phyloP scores from a whole-genome alignment of 30 jellyfish, hydroid and myxozoan species.

The Aurelia sp. region DNA sequence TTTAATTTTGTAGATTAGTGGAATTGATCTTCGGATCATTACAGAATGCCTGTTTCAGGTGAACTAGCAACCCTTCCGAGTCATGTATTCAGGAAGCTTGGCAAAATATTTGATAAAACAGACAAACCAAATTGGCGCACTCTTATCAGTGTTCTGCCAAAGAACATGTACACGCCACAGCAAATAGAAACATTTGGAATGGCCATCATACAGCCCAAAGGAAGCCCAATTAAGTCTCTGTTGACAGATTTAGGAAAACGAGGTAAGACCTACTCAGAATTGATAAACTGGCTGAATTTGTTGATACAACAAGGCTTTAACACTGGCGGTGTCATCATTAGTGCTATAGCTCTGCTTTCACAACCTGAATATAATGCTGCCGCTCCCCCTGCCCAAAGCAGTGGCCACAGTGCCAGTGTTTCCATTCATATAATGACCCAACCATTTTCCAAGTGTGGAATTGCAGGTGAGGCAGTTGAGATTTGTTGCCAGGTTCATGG shows the following conservation, averaged over 20 bases:
- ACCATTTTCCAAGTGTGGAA: conserved; percentile 40
- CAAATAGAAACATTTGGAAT: conserved; percentile 65
- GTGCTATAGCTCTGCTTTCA: conserved; percentile 8
- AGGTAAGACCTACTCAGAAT: conserved; percentile 49
- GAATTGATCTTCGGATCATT: too few relatives aligned
- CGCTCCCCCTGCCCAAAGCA: not conserved
- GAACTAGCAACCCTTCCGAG: conserved; percentile 25
- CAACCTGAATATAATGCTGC: not conserved
- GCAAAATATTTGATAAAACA: conserved; percentile 57
- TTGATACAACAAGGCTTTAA: conserved; percentile 24
- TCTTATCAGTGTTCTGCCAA: conserved; percentile 40
- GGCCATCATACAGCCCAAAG: conserved; percentile 72
- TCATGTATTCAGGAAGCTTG: conserved; percentile 39
- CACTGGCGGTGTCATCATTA: conserved; percentile 5
- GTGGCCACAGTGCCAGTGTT: not conserved
- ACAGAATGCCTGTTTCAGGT: too few relatives aligned
- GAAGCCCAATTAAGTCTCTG: conserved; percentile 85
- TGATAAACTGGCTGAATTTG: conserved; percentile 43
- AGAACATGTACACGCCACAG: conserved; percentile 48
- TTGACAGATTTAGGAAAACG: conserved; percentile 68
- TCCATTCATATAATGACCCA: conserved; percentile 41
- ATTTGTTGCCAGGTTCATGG: conserved; percentile 69
- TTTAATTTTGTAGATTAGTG: too few relatives aligned
- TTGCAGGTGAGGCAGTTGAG: conserved; percentile 50
- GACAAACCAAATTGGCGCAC: conserved; percentile 90